Conservation (phyloP, 2,888 invertebrate genomes). For the Acleris cristana region DNA sequence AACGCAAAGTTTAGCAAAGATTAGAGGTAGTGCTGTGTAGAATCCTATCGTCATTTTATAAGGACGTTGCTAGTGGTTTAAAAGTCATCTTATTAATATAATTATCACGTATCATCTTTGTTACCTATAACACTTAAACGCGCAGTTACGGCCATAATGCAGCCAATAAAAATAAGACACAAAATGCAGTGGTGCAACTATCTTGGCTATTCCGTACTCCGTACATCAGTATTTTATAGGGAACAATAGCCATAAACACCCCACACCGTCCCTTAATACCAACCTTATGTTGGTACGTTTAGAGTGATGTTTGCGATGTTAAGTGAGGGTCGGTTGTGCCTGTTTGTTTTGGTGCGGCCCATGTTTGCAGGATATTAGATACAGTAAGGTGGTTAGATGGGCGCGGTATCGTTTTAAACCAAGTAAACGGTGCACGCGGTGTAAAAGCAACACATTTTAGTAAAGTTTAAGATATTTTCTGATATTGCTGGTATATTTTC, state of each 20-base stretch:
- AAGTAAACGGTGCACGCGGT: not conserved
- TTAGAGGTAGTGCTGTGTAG: too few relatives aligned
- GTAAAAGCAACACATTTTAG: conserved; percentile 2
- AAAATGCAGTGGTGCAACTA: not conserved
- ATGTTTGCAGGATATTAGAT: conserved; percentile 1
- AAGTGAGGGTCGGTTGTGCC: not conserved
- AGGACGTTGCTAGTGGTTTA: too few relatives aligned
- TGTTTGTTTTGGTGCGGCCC: not conserved
- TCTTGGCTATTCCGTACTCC: not conserved
- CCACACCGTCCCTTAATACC: not conserved
- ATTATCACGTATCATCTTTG: not conserved
- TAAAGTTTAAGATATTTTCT: not conserved
- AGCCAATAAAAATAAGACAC: conserved; percentile 2
- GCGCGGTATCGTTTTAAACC: conserved; percentile 1
- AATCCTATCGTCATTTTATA: too few relatives aligned
- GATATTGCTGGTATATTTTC: not conserved
- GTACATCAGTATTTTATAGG: not conserved
- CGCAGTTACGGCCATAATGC: too few relatives aligned
- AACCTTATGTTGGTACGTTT: not conserved
- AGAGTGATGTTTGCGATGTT: not conserved
- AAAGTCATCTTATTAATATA: too few relatives aligned
- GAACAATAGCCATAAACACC: not conserved
- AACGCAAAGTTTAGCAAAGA: too few relatives aligned
- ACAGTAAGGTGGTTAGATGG: not conserved
- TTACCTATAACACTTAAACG: too few relatives aligned